Conservation (phyloP, 2,888 invertebrate genomes). For the Cerastis rubricosa region DNA sequence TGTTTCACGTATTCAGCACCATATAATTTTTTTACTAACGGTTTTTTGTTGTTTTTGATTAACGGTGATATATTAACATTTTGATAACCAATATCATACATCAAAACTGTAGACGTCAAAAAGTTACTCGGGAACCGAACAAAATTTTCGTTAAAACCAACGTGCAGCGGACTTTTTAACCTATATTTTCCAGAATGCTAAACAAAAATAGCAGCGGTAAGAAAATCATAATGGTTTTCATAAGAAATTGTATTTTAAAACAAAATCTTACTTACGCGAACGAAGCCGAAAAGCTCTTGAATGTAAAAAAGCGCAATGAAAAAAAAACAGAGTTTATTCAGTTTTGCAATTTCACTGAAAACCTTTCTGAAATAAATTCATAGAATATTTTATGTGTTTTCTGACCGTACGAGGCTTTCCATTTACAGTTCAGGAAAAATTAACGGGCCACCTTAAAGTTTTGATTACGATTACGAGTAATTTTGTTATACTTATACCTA, state of each 20-base stretch:
- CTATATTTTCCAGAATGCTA: background rate
- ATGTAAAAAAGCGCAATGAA: slow-evolving; percentile 59
- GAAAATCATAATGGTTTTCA: background rate
- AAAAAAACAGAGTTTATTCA: slow-evolving; percentile 73
- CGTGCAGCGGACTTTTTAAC: background rate
- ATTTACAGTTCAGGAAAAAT: slow-evolving; percentile 76
- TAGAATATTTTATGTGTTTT: slow-evolving; percentile 90
- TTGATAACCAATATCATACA: background rate
- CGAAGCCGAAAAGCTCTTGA: slow-evolving; percentile 47
- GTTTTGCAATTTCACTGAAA: slow-evolving; percentile 82
- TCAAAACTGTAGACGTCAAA: background rate
- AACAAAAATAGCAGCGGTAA: background rate
- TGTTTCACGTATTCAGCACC: too few species aligned
- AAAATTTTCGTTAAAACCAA: background rate
- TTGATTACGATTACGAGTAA: background rate
- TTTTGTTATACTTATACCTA: background rate
- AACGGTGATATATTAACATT: too few species aligned
- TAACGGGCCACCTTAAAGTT: slow-evolving; percentile 36
- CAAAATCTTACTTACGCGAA: slow-evolving; percentile 31
- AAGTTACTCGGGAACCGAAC: background rate
- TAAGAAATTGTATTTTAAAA: slow-evolving; percentile 35
- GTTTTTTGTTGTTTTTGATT: too few species aligned
- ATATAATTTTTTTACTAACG: too few species aligned
- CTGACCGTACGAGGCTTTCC: slow-evolving; percentile 88
- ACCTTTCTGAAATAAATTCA: slow-evolving; percentile 88